Evolutionary conservation across 2,113 vertebrate species (phyloP).

Genomic region (Cranoglanis bouderius): DNA sequence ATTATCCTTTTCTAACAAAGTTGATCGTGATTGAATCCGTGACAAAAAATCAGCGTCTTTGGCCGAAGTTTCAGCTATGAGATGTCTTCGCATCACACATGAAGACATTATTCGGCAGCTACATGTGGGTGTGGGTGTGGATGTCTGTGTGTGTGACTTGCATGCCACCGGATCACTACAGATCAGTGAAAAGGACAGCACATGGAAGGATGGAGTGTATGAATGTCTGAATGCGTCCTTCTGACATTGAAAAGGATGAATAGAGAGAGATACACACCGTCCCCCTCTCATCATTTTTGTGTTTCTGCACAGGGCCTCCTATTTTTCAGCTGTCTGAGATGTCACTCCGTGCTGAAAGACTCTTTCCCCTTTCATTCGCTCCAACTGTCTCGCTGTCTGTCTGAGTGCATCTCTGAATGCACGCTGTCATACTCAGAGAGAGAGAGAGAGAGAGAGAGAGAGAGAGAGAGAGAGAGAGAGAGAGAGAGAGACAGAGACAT

Average conservation of each 20-base stretch:
- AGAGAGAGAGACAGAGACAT: not conserved
- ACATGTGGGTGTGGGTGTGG: conserved; percentile 12
- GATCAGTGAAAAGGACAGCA: conserved; percentile 50
- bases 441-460: not conserved
- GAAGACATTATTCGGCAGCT: not conserved
- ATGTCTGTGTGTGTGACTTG: not conserved
- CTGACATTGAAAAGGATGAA: conserved; percentile 5
- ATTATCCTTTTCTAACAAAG: not conserved
- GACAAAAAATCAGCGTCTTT: no score
- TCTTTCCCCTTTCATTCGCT: not conserved
- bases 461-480: not conserved
- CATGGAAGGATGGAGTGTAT: conserved; percentile 33
- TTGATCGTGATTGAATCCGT: not conserved
- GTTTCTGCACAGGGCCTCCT: conserved; percentile 37
- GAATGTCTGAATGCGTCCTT: conserved; percentile 36
- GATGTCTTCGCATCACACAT: not conserved
- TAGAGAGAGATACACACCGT: conserved; percentile 21
- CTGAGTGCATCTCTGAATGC: conserved; percentile 17
- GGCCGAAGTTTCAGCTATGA: not conserved
- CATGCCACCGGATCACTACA: conserved; percentile 29
- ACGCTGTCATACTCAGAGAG: not conserved
- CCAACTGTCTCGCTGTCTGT: conserved; percentile 1
- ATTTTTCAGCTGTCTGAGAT: conserved; percentile 29
- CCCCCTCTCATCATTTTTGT: conserved; percentile 31
- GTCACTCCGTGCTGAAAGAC: not conserved